These are phyloP conservation scores for Lemur catta DNA, from an alignment of 2,797 vertebrate genomes.

Conservation along the genomic window DNA sequence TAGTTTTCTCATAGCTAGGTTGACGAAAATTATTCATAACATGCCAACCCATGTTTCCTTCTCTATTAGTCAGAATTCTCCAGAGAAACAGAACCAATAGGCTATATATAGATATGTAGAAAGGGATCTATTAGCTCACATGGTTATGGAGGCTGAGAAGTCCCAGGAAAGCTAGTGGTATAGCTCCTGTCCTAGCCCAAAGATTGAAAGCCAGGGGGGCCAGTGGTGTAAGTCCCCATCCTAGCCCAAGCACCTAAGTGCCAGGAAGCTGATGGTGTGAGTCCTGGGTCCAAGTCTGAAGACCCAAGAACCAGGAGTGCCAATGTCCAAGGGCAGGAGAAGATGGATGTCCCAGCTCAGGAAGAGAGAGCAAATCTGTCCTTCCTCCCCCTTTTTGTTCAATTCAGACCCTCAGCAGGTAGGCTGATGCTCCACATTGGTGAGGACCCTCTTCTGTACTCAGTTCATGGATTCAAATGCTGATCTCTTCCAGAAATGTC, in stretches of 20 bases:
- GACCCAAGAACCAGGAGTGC: not conserved
- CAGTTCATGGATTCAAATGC: not conserved
- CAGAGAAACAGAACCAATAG: not conserved
- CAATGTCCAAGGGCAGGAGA: not conserved
- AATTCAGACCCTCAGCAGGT: not conserved
- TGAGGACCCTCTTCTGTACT: not conserved
- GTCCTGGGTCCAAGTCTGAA: not conserved
- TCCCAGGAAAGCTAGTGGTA: not conserved
- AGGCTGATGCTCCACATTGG: not conserved
- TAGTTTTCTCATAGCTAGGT: no score
- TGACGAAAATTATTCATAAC: rapidly evolving
- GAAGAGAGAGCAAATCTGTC: not conserved
- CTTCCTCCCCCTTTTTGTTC: not conserved
- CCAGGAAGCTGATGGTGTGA: not conserved
- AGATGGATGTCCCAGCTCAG: not conserved
- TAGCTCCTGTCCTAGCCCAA: not conserved
- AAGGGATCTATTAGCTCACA: not conserved
- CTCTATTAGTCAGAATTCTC: not conserved
- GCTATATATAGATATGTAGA: not conserved
- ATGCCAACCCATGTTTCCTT: not conserved
- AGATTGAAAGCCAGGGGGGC: not conserved
- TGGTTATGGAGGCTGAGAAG: not conserved
- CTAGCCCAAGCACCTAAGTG: not conserved
- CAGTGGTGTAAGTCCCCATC: not conserved
- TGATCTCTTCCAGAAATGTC: not conserved